Evolutionary conservation across 1,140 invertebrate genomes (phyloP), one percentile per base, ranked within the genome.

Genomic region (Drosophila truncata): DNA sequence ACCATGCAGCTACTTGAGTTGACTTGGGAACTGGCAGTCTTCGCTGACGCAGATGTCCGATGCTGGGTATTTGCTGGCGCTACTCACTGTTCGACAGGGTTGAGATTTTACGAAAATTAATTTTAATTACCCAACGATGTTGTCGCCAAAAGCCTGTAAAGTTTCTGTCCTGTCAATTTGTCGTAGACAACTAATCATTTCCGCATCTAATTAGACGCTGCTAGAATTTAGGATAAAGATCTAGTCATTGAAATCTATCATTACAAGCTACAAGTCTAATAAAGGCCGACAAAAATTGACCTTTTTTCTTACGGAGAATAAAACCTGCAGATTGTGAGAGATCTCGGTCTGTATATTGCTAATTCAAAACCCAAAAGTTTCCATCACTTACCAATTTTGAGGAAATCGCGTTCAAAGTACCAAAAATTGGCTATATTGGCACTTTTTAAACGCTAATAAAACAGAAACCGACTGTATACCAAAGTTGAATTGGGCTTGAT

Each of bases 61-160:
- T 60, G 27, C 37, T 57, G 16, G 18, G 1, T 42, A 49, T 60
- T 41, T 27, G 42, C 39, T 59, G 20, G 16, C 20, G 33, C 25
- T 41, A 37, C 16, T 35, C 41, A 20, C 31, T 64, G 18, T 49
- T 67, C 33, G 35, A 69, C 39, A 35, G 20, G 16, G 44, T 13
- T 23, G 29, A 42, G 66, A 54, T 52, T 66, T 74, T 55, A 42
- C 46, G 65, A 86, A 86, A 86, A 86, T 86, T 86, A 86, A 86
- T 86, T 86, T 86, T 86, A 86, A 86, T 86, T 86, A 82, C 70
- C 82, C 57, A 70, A 65, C 73, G 63, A 80, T 64, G 66, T 59
- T 73, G 67, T 73, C 66, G 61, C 60, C 47, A 60, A 74, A 80
- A 63, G 63, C 63, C 49, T 49, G 50, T 70, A 29, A 23, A 67